Percentiles rank a stretch among this genome's conserved stretches.
These are phyloP conservation scores for Martes martes DNA, from an alignment of 2,113 vertebrate genomes.

Conservation along the genomic window DNA sequence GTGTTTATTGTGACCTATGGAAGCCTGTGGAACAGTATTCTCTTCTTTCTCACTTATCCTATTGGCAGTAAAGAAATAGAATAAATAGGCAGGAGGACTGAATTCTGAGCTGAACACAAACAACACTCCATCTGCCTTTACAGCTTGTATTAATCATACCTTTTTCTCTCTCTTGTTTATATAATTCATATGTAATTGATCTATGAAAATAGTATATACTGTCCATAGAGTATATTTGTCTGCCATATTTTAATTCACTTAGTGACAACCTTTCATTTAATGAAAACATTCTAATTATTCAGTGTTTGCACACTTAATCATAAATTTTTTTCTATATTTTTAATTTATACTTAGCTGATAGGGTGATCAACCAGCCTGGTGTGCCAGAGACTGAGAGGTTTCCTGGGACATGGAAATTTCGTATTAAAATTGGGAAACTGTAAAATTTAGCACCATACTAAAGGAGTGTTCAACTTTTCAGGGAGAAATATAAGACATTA, in stretches of 20 bases:
- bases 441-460: not conserved
- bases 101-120: slow-evolving; percentile 9
- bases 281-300: not conserved
- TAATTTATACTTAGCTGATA: not conserved
- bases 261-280: not conserved
- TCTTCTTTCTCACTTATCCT: not conserved
- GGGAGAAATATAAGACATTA: not conserved
- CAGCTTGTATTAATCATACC: not conserved
- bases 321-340: not conserved
- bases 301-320: not conserved
- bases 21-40: not conserved
- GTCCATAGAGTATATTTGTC: not conserved
- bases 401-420: not conserved
- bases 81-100: not conserved
- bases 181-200: not conserved
- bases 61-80: not conserved
- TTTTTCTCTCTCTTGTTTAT: not conserved
- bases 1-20: not conserved
- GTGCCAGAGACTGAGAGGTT: not conserved
- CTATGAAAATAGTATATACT: not conserved
- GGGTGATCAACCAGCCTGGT: not conserved
- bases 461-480: not conserved
- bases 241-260: not conserved
- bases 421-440: not conserved
- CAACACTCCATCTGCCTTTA: not conserved